phyloP scores from a whole-genome alignment of 2,888 invertebrate genomes.

The Chamaedrilus cognettii region DNA sequence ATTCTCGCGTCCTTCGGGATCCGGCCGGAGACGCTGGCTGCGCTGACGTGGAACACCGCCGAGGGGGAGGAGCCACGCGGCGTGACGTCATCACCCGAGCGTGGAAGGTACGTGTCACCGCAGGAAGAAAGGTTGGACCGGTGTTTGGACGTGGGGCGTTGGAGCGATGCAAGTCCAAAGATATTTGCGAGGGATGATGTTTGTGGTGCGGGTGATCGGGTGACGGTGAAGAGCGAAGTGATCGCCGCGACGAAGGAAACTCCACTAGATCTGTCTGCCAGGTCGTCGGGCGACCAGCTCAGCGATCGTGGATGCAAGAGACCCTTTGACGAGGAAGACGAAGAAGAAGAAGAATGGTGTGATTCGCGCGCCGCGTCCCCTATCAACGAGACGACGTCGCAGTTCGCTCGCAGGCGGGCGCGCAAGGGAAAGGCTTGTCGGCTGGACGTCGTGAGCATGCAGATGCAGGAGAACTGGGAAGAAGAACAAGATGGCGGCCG shows the following conservation, averaged over 20 bases:
- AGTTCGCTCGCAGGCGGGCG: constrained; percentile 65
- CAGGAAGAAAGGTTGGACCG: constrained; percentile 7
- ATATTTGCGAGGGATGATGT: too few relatives aligned
- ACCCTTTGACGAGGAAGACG: constrained; percentile 4
- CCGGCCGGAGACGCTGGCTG: not conserved
- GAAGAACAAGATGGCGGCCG: not conserved
- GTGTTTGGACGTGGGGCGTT: too few relatives aligned
- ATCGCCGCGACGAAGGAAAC: constrained; percentile 29
- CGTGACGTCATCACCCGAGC: not conserved
- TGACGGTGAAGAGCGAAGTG: not conserved
- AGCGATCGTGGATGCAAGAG: not conserved
- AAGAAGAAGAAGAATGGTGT: constrained; percentile 17
- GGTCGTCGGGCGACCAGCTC: not conserved
- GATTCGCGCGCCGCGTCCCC: not conserved
- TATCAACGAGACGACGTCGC: constrained; percentile 16
- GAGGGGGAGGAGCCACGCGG: too few relatives aligned
- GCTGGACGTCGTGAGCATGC: constrained; percentile 65
- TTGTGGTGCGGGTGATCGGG: not conserved
- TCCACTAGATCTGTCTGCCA: constrained; percentile 52
- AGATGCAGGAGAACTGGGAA: constrained; percentile 16
- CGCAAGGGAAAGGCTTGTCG: constrained; percentile 87
- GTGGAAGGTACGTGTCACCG: not conserved
- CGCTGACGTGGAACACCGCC: constrained; percentile 2
- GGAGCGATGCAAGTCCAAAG: not conserved
- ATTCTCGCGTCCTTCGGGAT: constrained; percentile 1